Conservation (phyloP, 2,888 invertebrate species). For the Ferrisia virgata region DNA sequence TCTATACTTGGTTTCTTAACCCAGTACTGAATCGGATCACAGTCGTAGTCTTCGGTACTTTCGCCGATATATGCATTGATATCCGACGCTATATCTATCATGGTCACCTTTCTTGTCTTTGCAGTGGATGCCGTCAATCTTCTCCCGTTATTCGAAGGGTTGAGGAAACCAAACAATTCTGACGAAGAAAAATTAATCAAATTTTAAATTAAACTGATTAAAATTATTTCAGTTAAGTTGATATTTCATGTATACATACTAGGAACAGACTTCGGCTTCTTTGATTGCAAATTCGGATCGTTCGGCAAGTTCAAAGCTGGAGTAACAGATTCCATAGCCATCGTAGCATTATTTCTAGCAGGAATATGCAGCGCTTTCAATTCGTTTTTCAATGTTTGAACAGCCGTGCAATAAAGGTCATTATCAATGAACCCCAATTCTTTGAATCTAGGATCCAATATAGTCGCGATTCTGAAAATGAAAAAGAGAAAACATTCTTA, state of each 20-base stretch:
- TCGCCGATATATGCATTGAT: not conserved
- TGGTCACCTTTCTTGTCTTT: not conserved
- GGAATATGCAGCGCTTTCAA: not conserved
- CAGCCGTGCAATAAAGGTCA: not conserved
- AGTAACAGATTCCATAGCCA: too few relatives aligned
- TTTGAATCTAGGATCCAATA: not conserved
- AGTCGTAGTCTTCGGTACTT: not conserved
- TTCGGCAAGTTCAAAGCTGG: too few relatives aligned
- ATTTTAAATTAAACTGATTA: too few relatives aligned
- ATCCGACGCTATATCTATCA: not conserved
- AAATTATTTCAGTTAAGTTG: too few relatives aligned
- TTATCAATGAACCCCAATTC: not conserved
- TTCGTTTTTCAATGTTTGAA: not conserved
- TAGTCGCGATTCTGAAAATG: not conserved
- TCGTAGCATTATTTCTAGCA: too few relatives aligned
- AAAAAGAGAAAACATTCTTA: not conserved
- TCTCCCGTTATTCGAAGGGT: too few relatives aligned
- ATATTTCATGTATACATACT: too few relatives aligned
- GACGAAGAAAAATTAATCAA: too few relatives aligned
- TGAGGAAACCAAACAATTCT: not conserved
- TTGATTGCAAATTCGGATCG: too few relatives aligned
- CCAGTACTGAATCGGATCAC: not conserved
- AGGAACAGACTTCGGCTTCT: not conserved
- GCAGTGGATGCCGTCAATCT: too few relatives aligned
- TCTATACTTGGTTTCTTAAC: not conserved